A percentile compares a stretch with the other conserved stretches of the same genome.
Conservation (phyloP, 2,113 vertebrate genomes). For the human (Homo sapiens) region GRCh38 chr1:92608001-92608500, state of each 20-base stretch:
- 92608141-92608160: too few species aligned
- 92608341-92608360: not conserved
- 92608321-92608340: not conserved
- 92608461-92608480: too few species aligned
- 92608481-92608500: too few species aligned
- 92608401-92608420: not conserved
- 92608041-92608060: too few species aligned
- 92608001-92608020: too few species aligned
- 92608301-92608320: constrained; percentile 14
- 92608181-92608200: not conserved
- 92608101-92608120: too few species aligned
- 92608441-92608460: too few species aligned
- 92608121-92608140: too few species aligned
- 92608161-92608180: not conserved
- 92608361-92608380: constrained; percentile 27
- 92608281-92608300: not conserved
- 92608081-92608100: too few species aligned
- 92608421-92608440: too few species aligned
- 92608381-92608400: constrained; percentile 8
- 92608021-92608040: too few species aligned
- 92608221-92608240: constrained; percentile 19
- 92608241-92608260: not conserved
- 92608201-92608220: not conserved
- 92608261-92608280: not conserved
- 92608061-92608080: too few species aligned